Evolutionary conservation across 2,888 invertebrate genomes (phyloP).

Genomic region (Melanostoma mellinum): DNA sequence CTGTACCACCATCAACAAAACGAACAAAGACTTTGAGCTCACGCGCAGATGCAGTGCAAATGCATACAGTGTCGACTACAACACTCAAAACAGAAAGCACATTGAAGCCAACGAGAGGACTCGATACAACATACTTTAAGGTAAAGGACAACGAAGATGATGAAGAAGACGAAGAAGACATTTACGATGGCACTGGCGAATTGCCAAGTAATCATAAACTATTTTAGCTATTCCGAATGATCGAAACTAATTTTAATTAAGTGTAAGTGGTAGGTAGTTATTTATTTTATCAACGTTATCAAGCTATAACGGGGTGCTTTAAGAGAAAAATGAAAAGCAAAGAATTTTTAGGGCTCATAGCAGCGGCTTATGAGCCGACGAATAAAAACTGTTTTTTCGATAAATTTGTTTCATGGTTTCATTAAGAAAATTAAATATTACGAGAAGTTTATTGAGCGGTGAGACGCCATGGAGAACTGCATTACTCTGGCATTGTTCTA

Average conservation of each 20-base stretch:
- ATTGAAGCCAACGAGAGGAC: conserved; percentile 77
- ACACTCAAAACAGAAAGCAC: conserved; percentile 52
- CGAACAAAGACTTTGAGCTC: conserved; percentile 53
- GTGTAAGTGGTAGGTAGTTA: conserved; percentile 42
- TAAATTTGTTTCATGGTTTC: no score
- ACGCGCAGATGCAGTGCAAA: conserved; percentile 52
- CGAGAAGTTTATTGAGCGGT: no score
- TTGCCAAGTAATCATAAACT: conserved; percentile 80
- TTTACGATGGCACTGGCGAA: conserved; percentile 72
- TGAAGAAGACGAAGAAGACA: conserved; percentile 36
- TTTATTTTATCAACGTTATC: conserved; percentile 48
- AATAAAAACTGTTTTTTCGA: no score
- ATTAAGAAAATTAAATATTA: no score
- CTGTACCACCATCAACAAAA: conserved; percentile 73
- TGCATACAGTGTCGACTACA: conserved; percentile 28
- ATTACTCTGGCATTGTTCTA: no score
- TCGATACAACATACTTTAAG: conserved; percentile 80
- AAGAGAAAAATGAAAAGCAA: conserved; percentile 39
- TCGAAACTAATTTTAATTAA: conserved; percentile 28
- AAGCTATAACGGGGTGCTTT: conserved; percentile 38
- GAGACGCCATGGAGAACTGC: no score
- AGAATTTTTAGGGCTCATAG: not conserved
- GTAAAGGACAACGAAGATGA: conserved; percentile 75
- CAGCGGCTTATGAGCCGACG: no score
- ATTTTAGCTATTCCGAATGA: conserved; percentile 70